Percentiles rank a stretch among this genome's conserved stretches.
phyloP scores from a whole-genome alignment of 2,797 vertebrate genomes.

The Danio kyathit region DNA sequence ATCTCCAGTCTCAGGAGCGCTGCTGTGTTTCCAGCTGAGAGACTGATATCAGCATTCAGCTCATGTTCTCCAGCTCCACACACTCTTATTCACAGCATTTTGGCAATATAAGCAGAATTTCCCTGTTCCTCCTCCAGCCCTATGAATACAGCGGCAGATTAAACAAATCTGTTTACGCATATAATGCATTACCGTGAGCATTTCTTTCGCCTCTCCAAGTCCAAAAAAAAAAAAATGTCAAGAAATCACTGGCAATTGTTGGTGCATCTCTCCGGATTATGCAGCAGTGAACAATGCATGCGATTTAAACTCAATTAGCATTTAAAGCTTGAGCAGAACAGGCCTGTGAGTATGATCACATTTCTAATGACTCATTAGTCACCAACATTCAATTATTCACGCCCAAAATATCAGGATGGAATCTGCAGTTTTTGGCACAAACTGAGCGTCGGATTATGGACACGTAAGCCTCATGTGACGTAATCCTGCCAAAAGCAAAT shows the following conservation, averaged over 20 bases:
- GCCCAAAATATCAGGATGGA: slow-evolving; percentile 17
- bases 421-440: slow-evolving; percentile 6
- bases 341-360: slow-evolving; percentile 38
- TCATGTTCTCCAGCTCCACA: slow-evolving; percentile 34
- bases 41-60: slow-evolving; percentile 31
- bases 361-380: slow-evolving; percentile 53
- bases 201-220: slow-evolving; percentile 22
- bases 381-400: not conserved
- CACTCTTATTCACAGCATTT: slow-evolving; percentile 32
- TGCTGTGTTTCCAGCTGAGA: slow-evolving; percentile 1
- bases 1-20: slow-evolving; percentile 5
- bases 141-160: slow-evolving; percentile 39
- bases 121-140: slow-evolving; percentile 22
- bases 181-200: not conserved
- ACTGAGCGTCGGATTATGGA: not conserved
- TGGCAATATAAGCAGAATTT: slow-evolving; percentile 33
- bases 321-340: slow-evolving; percentile 25
- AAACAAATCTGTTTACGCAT: slow-evolving; percentile 45
- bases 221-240: not conserved
- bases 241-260: slow-evolving; percentile 7
- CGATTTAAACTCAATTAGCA: slow-evolving; percentile 57
- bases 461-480: not conserved
- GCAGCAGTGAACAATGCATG: slow-evolving; percentile 7
- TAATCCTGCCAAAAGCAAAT: slow-evolving; percentile 10
- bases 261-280: slow-evolving; percentile 19